phyloP scores from a whole-genome alignment of 2,113 vertebrate genomes.

The Thunnus thynnus region DNA sequence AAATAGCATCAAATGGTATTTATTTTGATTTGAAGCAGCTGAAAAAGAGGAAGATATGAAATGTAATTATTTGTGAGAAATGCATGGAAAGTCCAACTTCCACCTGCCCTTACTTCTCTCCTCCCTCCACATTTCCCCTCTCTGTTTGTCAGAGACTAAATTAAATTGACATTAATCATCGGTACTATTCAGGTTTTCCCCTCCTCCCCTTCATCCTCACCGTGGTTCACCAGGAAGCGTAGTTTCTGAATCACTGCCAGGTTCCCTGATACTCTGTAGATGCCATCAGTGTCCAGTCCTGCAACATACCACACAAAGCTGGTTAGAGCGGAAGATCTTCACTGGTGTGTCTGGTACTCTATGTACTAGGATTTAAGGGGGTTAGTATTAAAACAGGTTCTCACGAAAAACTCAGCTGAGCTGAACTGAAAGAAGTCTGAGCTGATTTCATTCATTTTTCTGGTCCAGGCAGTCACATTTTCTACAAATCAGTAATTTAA shows the following conservation, averaged over 20 bases:
- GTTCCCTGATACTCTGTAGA: conserved; percentile 94
- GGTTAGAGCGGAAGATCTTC: neutral
- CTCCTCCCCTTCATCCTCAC: conserved; percentile 77
- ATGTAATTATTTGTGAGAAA: neutral
- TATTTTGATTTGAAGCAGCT: neutral
- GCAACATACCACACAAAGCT: conserved; percentile 28
- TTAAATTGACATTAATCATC: neutral
- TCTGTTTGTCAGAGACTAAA: neutral
- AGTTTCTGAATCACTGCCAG: conserved; percentile 94
- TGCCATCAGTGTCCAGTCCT: conserved; percentile 93
- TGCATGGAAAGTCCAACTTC: neutral
- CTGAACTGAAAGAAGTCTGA: neutral
- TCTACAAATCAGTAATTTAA: conserved; percentile 52
- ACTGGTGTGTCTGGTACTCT: neutral
- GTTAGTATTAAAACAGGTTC: too few species aligned
- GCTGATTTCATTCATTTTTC: conserved; percentile 24
- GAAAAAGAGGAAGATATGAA: conserved; percentile 9
- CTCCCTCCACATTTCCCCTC: neutral
- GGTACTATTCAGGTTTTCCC: neutral
- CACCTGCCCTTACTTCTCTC: neutral
- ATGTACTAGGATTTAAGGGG: too few species aligned
- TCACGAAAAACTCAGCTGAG: too few species aligned
- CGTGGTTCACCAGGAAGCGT: conserved; percentile 91
- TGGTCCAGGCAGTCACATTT: conserved; percentile 27
- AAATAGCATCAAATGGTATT: conserved; percentile 13